These are phyloP conservation scores for Psittacula cyanocephala DNA, from an alignment of 2,113 vertebrate species.

Conservation along the genomic window DNA sequence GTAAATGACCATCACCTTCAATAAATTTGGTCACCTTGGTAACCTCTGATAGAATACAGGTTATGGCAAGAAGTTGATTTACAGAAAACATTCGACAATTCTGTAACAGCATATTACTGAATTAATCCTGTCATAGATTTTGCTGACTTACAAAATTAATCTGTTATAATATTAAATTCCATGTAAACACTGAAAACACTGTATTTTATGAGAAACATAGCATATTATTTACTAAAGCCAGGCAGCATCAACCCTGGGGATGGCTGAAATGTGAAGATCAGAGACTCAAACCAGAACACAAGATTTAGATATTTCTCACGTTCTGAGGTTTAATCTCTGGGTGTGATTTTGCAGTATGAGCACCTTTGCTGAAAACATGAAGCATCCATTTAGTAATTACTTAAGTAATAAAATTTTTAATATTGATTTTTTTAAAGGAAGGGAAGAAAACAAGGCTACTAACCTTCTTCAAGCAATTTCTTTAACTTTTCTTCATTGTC, in stretches of 20 bases:
- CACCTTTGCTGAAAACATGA: not conserved
- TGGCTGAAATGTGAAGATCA: not conserved
- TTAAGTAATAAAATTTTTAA: not conserved
- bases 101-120: not conserved
- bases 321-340: not conserved
- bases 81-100: slow-evolving; percentile 20
- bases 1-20: slow-evolving; percentile 83
- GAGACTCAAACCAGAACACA: not conserved
- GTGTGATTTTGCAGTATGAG: not conserved
- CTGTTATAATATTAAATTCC: not conserved
- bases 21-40: slow-evolving; percentile 86
- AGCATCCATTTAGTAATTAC: not conserved
- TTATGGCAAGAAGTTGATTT: slow-evolving; percentile 69
- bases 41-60: slow-evolving; percentile 83
- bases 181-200: not conserved
- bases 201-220: not conserved
- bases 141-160: not conserved
- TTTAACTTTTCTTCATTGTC: slow-evolving; percentile 74
- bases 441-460: not conserved
- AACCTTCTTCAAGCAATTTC: slow-evolving; percentile 79
- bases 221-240: not conserved
- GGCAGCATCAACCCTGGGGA: not conserved
- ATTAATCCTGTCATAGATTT: not conserved
- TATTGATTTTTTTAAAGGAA: not conserved
- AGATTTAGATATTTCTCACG: not conserved